Evolutionary conservation across 2,797 vertebrate species (phyloP).

Genomic region (Hoplostethus atlanticus): DNA sequence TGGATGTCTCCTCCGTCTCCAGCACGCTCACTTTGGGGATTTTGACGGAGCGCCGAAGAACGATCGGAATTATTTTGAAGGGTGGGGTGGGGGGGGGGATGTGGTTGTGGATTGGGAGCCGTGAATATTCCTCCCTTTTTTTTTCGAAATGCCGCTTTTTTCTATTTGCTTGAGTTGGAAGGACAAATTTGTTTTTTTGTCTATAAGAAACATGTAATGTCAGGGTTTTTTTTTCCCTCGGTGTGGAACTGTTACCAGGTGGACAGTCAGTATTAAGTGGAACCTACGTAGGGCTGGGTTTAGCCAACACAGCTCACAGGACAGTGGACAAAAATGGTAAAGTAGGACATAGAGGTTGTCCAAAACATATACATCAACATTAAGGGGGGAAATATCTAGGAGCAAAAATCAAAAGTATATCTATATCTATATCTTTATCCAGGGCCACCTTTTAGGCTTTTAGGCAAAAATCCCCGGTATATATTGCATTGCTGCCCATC

Average conservation of each 20-base stretch:
- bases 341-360: too few relatives aligned
- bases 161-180: slow-evolving; percentile 55
- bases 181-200: slow-evolving; percentile 33
- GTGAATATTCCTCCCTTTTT: slow-evolving; percentile 24
- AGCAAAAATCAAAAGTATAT: too few relatives aligned
- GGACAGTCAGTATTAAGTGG: slow-evolving; percentile 4
- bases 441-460: too few relatives aligned
- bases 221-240: not conserved
- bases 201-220: slow-evolving; percentile 25
- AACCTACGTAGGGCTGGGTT: not conserved
- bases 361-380: not conserved
- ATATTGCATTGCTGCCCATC: too few relatives aligned
- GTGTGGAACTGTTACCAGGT: not conserved
- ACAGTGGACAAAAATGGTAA: too few relatives aligned
- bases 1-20: slow-evolving; percentile 47
- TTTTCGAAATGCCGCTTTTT: slow-evolving; percentile 58
- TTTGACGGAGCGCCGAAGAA: slow-evolving; percentile 45
- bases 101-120: slow-evolving; percentile 49
- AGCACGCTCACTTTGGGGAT: slow-evolving; percentile 49
- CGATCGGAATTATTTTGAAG: slow-evolving; percentile 52
- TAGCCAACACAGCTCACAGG: not conserved
- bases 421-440: too few relatives aligned
- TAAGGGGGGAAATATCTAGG: too few relatives aligned
- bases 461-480: too few relatives aligned
- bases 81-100: slow-evolving; percentile 44